Conservation (phyloP, 2,797 vertebrate species). For the Manis crassicaudata region DNA sequence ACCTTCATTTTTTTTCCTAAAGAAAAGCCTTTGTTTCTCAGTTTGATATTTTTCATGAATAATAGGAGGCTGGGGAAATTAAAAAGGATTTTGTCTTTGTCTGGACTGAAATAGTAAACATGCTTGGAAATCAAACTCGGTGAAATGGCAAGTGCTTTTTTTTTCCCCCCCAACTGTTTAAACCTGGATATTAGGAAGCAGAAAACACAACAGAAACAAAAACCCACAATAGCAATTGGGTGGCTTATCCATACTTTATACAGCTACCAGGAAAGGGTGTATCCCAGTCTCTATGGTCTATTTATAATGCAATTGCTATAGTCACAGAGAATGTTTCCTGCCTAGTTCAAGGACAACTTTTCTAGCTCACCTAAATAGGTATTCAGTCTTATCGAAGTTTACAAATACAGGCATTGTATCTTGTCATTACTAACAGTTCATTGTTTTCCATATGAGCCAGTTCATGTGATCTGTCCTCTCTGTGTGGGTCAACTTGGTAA, state of each 20-base stretch:
- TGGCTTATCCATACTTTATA: background rate
- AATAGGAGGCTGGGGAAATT: conserved; percentile 73
- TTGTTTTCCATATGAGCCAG: background rate
- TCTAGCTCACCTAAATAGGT: background rate
- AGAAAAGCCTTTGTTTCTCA: conserved; percentile 71
- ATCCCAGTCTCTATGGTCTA: background rate
- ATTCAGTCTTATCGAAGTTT: background rate
- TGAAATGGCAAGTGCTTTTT: conserved; percentile 59
- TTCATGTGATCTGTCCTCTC: background rate
- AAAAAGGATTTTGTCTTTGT: conserved; percentile 58
- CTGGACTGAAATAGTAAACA: conserved; percentile 73
- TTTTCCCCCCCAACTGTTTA: background rate
- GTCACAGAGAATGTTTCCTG: background rate
- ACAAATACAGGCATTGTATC: background rate
- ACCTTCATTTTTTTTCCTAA: background rate
- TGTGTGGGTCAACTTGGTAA: background rate
- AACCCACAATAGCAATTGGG: background rate
- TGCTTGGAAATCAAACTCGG: conserved; percentile 71
- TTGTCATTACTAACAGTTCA: background rate
- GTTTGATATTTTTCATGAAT: conserved; percentile 78
- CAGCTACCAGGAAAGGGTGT: background rate
- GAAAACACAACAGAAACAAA: conserved; percentile 30
- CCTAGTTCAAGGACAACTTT: background rate
- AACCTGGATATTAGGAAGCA: conserved; percentile 17
- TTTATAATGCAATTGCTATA: background rate